Evolutionary conservation across 2,888 invertebrate species (phyloP).

Genomic region (Mylabris sibirica): DNA sequence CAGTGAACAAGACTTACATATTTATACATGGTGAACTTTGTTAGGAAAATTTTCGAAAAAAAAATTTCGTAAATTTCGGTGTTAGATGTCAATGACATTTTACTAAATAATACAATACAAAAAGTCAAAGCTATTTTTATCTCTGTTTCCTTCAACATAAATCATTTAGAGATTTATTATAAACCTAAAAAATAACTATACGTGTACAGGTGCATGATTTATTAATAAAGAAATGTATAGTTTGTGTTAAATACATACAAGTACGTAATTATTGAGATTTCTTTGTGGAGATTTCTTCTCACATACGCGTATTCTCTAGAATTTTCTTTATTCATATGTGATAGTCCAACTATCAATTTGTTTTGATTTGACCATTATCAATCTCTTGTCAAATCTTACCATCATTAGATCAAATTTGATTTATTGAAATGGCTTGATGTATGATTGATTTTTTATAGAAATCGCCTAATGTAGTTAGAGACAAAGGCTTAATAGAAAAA

Average conservation of each 20-base stretch:
- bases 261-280: not conserved
- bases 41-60: not conserved
- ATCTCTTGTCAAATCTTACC: not conserved
- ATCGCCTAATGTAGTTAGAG: not conserved
- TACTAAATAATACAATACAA: not conserved
- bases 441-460: constrained; percentile 10
- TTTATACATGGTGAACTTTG: not conserved
- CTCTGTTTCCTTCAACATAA: not conserved
- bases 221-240: constrained; percentile 9
- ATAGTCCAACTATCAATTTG: too few relatives aligned
- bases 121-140: not conserved
- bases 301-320: not conserved
- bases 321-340: too few relatives aligned
- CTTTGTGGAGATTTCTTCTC: not conserved
- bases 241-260: constrained; percentile 12
- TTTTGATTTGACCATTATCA: not conserved
- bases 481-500: not conserved
- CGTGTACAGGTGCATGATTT: constrained; percentile 9
- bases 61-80: not conserved
- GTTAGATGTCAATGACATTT: not conserved
- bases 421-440: not conserved
- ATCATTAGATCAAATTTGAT: constrained; percentile 11
- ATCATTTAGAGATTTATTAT: constrained; percentile 2
- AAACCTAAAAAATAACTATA: not conserved
- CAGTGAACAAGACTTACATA: not conserved